Conservation (phyloP, 2,888 invertebrate species). For the Psylliodes chrysocephalus region DNA sequence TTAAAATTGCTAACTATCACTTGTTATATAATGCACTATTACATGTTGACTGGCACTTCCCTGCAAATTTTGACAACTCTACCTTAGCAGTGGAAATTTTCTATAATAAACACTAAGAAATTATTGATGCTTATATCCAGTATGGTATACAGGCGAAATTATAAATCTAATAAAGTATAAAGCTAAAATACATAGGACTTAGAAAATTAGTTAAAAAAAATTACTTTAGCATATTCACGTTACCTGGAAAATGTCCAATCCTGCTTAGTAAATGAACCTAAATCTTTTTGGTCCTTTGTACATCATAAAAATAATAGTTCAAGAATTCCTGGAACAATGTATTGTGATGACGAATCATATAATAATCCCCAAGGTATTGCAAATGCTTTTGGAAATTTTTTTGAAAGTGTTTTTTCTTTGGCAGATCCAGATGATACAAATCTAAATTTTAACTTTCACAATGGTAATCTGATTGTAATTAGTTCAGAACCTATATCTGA, state of each 20-base stretch:
- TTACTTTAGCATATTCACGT: not conserved
- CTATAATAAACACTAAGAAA: not conserved
- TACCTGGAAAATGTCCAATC: conserved; percentile 5
- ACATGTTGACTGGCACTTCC: not conserved
- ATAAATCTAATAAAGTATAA: conserved; percentile 6
- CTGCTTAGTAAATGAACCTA: conserved; percentile 3
- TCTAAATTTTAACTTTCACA: not conserved
- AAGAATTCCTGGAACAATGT: conserved; percentile 13
- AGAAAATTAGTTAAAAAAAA: not conserved
- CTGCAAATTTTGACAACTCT: not conserved
- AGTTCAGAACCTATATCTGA: too few relatives aligned
- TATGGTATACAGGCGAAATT: too few relatives aligned
- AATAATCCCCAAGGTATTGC: conserved; percentile 7
- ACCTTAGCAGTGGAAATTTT: not conserved
- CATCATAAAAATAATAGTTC: too few relatives aligned
- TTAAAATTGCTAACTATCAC: conserved; percentile 13
- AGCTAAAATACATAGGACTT: conserved; percentile 2
- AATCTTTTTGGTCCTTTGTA: not conserved
- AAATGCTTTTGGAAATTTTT: conserved; percentile 5
- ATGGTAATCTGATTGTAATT: not conserved
- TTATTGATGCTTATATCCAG: not conserved
- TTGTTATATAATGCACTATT: conserved; percentile 2
- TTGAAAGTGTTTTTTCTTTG: too few relatives aligned
- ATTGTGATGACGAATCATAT: not conserved
- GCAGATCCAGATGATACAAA: not conserved